A percentile compares a stretch with the other conserved stretches of the same genome.
Evolutionary conservation across 2,113 vertebrate species (phyloP).

Genomic region (Aphelocoma coerulescens): DNA sequence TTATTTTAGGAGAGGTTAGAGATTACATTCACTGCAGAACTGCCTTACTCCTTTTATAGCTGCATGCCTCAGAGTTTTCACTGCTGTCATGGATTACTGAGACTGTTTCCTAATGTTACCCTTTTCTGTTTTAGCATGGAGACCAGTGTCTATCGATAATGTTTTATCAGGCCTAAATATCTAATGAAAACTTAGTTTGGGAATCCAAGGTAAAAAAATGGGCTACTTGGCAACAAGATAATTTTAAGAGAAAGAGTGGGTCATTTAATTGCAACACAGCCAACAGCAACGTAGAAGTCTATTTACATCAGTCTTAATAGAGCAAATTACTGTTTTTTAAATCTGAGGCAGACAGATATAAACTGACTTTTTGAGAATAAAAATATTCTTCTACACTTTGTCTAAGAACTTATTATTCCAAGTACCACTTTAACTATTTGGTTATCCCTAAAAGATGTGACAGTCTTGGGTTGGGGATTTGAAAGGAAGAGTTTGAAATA

Average conservation of each 20-base stretch:
- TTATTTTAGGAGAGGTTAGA: neutral
- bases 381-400: neutral
- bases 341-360: neutral
- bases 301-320: neutral
- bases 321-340: neutral
- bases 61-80: neutral
- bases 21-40: neutral
- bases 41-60: neutral
- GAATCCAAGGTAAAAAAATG: neutral
- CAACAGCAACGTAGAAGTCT: neutral
- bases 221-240: neutral
- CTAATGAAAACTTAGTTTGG: neutral
- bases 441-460: conserved; percentile 12
- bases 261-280: neutral
- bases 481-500: conserved; percentile 19
- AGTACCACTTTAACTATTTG: conserved; percentile 18
- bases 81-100: neutral
- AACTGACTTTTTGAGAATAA: neutral
- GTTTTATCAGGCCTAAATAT: neutral
- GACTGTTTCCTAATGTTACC: neutral
- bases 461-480: neutral
- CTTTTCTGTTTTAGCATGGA: neutral
- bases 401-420: neutral
- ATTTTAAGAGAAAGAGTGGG: neutral
- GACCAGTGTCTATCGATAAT: neutral